Evolutionary conservation across 2,888 invertebrate species (phyloP), one percentile per base, ranked within the genome.

Genomic region (Anodontia alba): DNA sequence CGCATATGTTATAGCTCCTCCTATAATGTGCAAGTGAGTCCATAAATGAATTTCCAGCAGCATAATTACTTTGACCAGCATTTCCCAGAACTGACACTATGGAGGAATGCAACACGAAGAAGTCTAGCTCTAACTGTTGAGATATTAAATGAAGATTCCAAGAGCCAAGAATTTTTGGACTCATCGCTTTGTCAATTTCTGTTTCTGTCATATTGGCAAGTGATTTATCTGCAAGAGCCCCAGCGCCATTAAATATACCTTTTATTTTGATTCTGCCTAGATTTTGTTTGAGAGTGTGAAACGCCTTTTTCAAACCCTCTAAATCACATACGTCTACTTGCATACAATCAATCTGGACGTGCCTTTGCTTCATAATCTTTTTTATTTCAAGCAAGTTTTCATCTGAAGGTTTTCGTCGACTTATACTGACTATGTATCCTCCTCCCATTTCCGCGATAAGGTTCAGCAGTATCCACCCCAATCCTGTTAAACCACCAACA

Each of bases 71-170:
- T 51, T 91, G 91, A 3, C 89, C 89, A 12, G 67, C 71, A 51
- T 86, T 89, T 42, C 89, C 91, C 31, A 88, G 26, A 0, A 89
- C 70, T 10, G 88, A 83, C 1, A 82, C 75, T 1, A 89, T 79
- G 0, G 90, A 90, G 0, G 91, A 91, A 76, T 88, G 88, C 66
- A 90, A 70, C 12, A 90, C 70, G 78, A 90, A 91, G 57, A 83
- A 88, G 70, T 90, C 89, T 17, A 90, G 78, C 5, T 57, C 33
- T 8, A 73, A 33, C 3, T 79, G 29, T 38, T 70, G 26, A 0
- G 89, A 83, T 12, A 86, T 72, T 10, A 77, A 23, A 67, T 90
- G 89, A 1, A 91, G 71, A 81, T 90, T 91, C 82, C 80, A 83
- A 2, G 86, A 74, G 2, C 91, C 91, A 12, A 71, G 42, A 2